Base-by-base conservation (phyloP, 2,113 vertebrate genomes). In the Lampris megalopsis region DNA sequence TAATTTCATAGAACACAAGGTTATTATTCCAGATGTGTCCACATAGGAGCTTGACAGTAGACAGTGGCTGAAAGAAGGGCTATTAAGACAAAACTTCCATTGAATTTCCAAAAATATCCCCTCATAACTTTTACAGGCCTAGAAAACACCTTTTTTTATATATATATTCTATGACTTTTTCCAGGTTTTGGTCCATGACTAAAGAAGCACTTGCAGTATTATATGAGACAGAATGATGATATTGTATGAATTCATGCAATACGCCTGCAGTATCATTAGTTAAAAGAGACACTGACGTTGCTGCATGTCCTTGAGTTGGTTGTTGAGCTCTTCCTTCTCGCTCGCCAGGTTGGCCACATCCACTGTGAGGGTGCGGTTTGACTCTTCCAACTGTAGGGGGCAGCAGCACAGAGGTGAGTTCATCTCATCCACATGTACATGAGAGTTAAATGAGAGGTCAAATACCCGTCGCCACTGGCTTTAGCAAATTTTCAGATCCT, bases 271-370 rank as follows among this genome's bases (percentile, higher is more conserved):
- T 45, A 45, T 45, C 43, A 4, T 45, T 45, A 7, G 43, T 7
- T 45, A 4, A 53, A 6, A 38, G 47, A 36, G 62, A 71, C 85
- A 95, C 98, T 87, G 93, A 99, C 98, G 93, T 59, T 99, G 97
- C 84, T 97, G 96, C 52, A 91, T 66, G 52, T 96, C 96, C 85
- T 97, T 98, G 63, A 98, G 80, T 84, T 97, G 96, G 89, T 99
- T 98, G 91, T 99, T 99, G 68, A 99, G 91, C 47, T 99, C 97
- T 88, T 98, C 97, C 70, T 98, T 99, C 92, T 99, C 98, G 64
- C 92, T 97, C 73, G 97, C 97, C 82, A 99, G 95, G 86, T 98
- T 98, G 59, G 94, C 97, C 63, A 99, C 97, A 70, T 98, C 97
- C 81, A 94, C 95, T 0, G 98, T 99, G 75, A 99, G 91, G 0